Percentiles rank a stretch among this genome's conserved stretches.
Evolutionary conservation across 2,888 invertebrate genomes (phyloP).

Genomic region (Amblyteles armatorius): DNA sequence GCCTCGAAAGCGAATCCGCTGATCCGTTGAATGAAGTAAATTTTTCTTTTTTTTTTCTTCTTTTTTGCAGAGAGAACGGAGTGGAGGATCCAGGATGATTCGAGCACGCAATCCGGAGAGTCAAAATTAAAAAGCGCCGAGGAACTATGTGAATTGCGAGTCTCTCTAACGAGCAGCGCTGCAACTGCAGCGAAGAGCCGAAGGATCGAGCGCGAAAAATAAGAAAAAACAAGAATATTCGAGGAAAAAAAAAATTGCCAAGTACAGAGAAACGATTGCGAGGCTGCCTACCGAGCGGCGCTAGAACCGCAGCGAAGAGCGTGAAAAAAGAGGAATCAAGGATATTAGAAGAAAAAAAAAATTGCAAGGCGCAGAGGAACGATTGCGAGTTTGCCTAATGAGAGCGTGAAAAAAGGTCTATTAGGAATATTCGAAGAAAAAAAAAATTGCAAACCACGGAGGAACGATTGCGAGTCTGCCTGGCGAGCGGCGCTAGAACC

Average conservation of each 20-base stretch:
- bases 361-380: too few relatives aligned
- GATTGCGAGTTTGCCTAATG: too few relatives aligned
- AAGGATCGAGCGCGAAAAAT: not conserved
- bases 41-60: not conserved
- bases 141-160: not conserved
- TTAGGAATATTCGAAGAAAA: too few relatives aligned
- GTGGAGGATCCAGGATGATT: not conserved
- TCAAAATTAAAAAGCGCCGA: slow-evolving; percentile 23
- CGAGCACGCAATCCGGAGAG: slow-evolving; percentile 1
- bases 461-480: not conserved
- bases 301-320: not conserved
- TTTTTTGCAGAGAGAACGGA: not conserved
- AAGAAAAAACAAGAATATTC: not conserved
- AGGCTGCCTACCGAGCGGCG: not conserved
- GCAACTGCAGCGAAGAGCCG: not conserved
- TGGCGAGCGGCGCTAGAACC: not conserved
- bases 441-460: too few relatives aligned
- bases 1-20: not conserved
- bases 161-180: not conserved
- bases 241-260: not conserved
- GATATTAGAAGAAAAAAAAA: not conserved
- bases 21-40: not conserved
- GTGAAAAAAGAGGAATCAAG: not conserved
- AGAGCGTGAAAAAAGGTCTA: too few relatives aligned
- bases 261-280: not conserved